Conservation (phyloP, 2,888 invertebrate species). For the Chesias legatella region DNA sequence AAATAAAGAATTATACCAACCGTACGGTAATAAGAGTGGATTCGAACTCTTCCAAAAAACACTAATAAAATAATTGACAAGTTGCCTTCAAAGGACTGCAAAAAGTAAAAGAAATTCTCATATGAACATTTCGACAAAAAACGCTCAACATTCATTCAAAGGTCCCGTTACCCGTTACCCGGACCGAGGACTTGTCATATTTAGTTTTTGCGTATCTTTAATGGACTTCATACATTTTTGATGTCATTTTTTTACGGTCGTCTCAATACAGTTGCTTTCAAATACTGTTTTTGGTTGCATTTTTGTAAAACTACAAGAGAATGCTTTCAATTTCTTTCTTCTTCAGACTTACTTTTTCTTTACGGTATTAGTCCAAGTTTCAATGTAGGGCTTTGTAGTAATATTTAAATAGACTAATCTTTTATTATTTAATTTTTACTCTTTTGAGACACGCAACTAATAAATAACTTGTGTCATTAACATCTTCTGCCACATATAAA, state of each 20-base stretch:
- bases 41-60: neutral
- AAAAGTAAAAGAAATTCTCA: constrained; percentile 1
- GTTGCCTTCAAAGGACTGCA: constrained; percentile 10
- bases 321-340: too few species aligned
- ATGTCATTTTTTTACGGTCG: constrained; percentile 52
- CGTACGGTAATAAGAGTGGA: neutral
- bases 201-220: constrained; percentile 68
- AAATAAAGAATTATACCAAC: neutral
- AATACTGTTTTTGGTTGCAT: neutral
- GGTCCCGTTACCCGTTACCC: constrained; percentile 64
- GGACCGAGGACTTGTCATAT: constrained; percentile 25
- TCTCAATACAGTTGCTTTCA: constrained; percentile 20
- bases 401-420: too few species aligned
- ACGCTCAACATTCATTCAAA: constrained; percentile 39
- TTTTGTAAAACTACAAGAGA: too few species aligned
- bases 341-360: too few species aligned
- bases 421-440: too few species aligned
- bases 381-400: too few species aligned
- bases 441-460: too few species aligned
- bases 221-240: constrained; percentile 74
- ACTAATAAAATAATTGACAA: constrained; percentile 14
- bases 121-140: constrained; percentile 25
- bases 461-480: too few species aligned
- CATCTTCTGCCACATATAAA: too few species aligned
- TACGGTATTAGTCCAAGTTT: too few species aligned